Conservation (phyloP, 2,888 invertebrate species). For the Caenorhabditis sinica region DNA sequence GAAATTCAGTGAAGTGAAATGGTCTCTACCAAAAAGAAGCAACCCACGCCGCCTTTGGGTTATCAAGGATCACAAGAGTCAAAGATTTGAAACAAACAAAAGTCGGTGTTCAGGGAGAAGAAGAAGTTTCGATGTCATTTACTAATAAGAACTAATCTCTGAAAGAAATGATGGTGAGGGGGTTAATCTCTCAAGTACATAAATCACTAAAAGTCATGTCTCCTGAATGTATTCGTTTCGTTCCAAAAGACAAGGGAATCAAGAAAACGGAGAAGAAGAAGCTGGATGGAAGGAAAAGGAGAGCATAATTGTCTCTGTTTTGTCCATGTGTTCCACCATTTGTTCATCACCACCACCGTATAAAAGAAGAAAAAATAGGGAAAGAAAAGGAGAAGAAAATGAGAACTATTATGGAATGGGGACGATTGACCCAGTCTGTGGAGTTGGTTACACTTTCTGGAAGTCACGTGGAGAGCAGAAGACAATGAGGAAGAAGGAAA, state of each 20-base stretch:
- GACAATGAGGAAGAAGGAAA: background rate
- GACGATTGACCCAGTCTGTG: background rate
- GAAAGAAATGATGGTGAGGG: conserved; percentile 2
- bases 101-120: too few relatives aligned
- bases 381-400: background rate
- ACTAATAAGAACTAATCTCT: conserved; percentile 32
- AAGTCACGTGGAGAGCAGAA: background rate
- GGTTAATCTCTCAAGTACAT: conserved; percentile 24
- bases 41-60: conserved; percentile 21
- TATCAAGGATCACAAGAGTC: conserved; percentile 1
- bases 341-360: conserved; percentile 9
- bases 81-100: too few relatives aligned
- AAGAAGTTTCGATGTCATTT: conserved; percentile 2
- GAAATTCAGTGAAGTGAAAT: conserved; percentile 30
- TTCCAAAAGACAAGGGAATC: background rate
- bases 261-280: conserved; percentile 22
- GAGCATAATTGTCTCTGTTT: conserved; percentile 30
- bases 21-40: background rate
- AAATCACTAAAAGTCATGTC: conserved; percentile 25
- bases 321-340: conserved; percentile 26
- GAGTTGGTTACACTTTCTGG: background rate
- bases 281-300: background rate
- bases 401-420: conserved; percentile 17
- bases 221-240: background rate
- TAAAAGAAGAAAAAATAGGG: background rate